A percentile compares a stretch with the other conserved stretches of the same genome.
Evolutionary conservation across 2,888 invertebrate genomes (phyloP).

Genomic region (Ethmia dodecea): DNA sequence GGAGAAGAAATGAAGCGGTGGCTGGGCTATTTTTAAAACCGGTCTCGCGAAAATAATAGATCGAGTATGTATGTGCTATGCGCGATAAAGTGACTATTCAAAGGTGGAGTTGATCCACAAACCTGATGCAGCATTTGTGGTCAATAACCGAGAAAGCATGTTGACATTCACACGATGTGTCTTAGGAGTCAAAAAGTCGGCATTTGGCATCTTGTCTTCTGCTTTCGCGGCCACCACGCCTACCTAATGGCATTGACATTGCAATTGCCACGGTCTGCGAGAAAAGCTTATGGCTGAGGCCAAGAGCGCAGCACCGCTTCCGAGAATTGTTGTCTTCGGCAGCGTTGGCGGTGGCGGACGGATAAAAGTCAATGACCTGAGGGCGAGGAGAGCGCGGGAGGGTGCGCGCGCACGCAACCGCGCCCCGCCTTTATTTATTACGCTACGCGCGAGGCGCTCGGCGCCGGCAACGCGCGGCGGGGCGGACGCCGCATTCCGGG

Average conservation of each 20-base stretch:
- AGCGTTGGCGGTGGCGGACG: slow-evolving; percentile 41
- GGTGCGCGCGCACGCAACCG: slow-evolving; percentile 75
- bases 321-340: slow-evolving; percentile 57
- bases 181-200: background rate
- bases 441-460: slow-evolving; percentile 63
- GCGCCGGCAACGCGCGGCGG: slow-evolving; percentile 59
- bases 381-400: slow-evolving; percentile 66
- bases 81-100: slow-evolving; percentile 13
- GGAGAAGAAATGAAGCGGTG: slow-evolving; percentile 36
- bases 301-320: slow-evolving; percentile 53
- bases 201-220: background rate
- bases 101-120: slow-evolving; percentile 22
- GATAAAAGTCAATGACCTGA: slow-evolving; percentile 69
- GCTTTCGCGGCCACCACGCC: slow-evolving; percentile 14
- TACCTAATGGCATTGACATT: slow-evolving; percentile 67
- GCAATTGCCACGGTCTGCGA: slow-evolving; percentile 34
- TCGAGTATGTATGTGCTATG: slow-evolving; percentile 8
- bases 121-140: slow-evolving; percentile 42
- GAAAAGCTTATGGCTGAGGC: slow-evolving; percentile 37
- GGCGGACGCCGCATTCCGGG: slow-evolving; percentile 69
- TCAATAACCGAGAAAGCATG: slow-evolving; percentile 41
- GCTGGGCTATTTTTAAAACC: slow-evolving; percentile 39
- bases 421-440: slow-evolving; percentile 68
- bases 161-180: slow-evolving; percentile 23
- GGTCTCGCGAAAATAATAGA: slow-evolving; percentile 33